Conservation (phyloP, 2,888 invertebrate species). For the Apomyelois bistriatella region DNA sequence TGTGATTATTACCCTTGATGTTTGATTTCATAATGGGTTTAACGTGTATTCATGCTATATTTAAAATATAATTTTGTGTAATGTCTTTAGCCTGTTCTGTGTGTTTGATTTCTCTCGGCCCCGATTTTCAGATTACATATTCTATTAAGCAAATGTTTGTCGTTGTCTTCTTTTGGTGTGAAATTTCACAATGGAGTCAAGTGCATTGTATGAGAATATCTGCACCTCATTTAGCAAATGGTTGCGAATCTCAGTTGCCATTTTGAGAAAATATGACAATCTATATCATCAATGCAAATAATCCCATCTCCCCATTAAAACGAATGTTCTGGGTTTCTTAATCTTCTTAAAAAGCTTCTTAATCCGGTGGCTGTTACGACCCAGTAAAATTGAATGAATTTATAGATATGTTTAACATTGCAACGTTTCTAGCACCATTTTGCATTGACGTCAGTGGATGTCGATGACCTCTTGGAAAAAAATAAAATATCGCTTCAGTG, state of each 20-base stretch:
- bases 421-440: not conserved
- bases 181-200: no score
- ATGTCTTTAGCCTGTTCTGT: not conserved
- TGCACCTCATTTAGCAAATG: no score
- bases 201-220: no score
- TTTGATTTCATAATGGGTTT: constrained; percentile 10
- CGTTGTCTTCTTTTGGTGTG: not conserved
- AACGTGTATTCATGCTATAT: not conserved
- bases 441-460: not conserved
- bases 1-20: constrained; percentile 6
- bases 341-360: no score
- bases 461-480: not conserved
- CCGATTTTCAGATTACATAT: not conserved
- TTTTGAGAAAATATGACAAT: no score
- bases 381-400: no score
- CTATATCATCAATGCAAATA: no score
- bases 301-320: no score
- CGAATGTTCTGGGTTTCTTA: no score
- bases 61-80: constrained; percentile 6
- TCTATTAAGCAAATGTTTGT: not conserved
- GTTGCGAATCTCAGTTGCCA: no score
- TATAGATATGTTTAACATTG: not conserved
- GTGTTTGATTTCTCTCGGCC: not conserved
- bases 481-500: constrained; percentile 3
- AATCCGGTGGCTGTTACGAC: no score